phyloP scores from a whole-genome alignment of 2,113 vertebrate genomes.

The Xiphias gladius region DNA sequence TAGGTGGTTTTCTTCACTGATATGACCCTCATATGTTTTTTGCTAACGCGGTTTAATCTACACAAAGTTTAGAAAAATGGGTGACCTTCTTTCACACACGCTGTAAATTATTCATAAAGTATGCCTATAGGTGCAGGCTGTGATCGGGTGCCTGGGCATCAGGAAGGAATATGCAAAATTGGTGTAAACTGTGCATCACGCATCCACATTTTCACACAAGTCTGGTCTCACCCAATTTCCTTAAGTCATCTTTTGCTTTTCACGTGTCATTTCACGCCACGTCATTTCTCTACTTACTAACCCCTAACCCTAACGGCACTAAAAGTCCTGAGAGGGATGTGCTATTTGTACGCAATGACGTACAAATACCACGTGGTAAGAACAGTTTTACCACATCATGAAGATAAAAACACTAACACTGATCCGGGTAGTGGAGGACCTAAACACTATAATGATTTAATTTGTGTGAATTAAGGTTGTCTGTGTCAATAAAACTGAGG shows the following conservation, averaged over 20 bases:
- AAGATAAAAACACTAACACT: not conserved
- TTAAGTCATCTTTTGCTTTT: too few species aligned
- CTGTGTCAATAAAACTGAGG: not conserved
- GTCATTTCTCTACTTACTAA: too few species aligned
- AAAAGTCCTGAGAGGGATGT: too few species aligned
- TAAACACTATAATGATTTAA: not conserved
- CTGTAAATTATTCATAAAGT: not conserved
- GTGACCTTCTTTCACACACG: not conserved
- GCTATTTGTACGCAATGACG: too few species aligned
- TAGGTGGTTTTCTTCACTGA: constrained; percentile 5
- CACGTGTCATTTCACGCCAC: too few species aligned
- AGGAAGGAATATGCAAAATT: not conserved
- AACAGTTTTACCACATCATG: not conserved
- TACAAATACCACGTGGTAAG: too few species aligned
- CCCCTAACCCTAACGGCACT: too few species aligned
- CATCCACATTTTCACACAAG: not conserved
- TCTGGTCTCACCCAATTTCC: too few species aligned
- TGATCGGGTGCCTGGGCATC: not conserved
- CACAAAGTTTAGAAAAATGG: not conserved
- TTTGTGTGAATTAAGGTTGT: not conserved
- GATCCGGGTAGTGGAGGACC: not conserved
- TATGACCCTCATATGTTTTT: constrained; percentile 3
- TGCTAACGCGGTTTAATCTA: not conserved
- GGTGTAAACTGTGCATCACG: not conserved
- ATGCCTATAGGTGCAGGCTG: not conserved